Base-by-base conservation (phyloP, 2,888 invertebrate genomes). In the Hylaea fasciaria region DNA sequence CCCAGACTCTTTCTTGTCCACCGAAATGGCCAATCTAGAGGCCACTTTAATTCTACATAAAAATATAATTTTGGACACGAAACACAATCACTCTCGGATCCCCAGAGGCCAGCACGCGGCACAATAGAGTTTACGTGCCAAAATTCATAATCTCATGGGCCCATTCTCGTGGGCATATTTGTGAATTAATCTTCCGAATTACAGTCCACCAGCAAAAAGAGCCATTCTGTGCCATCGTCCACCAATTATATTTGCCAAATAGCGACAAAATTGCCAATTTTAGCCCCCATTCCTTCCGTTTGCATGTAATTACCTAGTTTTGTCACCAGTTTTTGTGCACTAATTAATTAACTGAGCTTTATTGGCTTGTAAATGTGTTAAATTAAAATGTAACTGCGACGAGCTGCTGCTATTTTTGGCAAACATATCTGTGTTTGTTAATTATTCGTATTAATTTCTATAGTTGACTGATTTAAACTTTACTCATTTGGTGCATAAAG, bases 191-290 rank as follows among this genome's bases (percentile, higher is more conserved):
- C 85, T 84, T 77, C 72, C 57, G 72, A 83, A 87, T 83, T 83
- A 83, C 78, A 74, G 76, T 69, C 68, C 66, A 66, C 59, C 68
- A 68, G 68, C 77, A 77, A 85, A 86, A 85, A 87, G 80, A 78
- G 81, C 82, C 78, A 77, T 80, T 81, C 71, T 72, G 75, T 72
- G 81, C 77, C 73, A 77, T 77, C 74, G 74, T 77, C 73, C 72
- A 79, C 76, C 86, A 81, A 83, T 84, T 83, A 85, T 81, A 82
- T 82, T 77, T 82, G 81, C 77, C 80, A 86, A 90, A 91, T 88
- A 83, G 85, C 86, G 74, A 76, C 81, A 84, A 86, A 88, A 69
- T 61, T 84, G 86, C 80, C 86, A 81, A 83, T 91, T 89, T 82
- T 78, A 65, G 78, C 73, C 65, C 73, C 71, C 85, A 87, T 86